Conservation (phyloP, 2,797 vertebrate species). For the Parambassis ranga region DNA sequence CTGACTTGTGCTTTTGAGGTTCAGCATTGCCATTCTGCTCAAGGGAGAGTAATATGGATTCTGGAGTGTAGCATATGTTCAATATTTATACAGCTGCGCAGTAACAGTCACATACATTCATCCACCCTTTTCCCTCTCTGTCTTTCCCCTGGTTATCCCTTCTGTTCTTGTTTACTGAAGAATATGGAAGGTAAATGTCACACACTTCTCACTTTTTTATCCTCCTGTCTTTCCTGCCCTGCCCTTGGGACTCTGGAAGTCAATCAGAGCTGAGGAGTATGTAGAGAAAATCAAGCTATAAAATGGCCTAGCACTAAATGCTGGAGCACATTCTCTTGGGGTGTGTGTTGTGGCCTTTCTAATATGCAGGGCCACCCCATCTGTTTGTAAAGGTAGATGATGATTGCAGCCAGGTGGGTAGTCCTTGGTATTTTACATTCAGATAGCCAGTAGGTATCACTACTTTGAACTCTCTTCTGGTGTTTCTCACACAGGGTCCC, state of each 20-base stretch:
- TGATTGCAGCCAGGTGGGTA: too few relatives aligned
- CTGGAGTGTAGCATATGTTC: conserved; percentile 10
- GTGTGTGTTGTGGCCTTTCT: too few relatives aligned
- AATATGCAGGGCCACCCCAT: too few relatives aligned
- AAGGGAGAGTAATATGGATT: too few relatives aligned
- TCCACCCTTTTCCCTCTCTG: conserved; percentile 20
- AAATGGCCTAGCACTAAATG: neutral
- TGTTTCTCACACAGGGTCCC: too few relatives aligned
- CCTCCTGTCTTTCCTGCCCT: neutral
- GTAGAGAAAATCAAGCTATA: neutral
- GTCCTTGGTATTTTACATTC: too few relatives aligned
- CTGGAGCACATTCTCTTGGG: neutral
- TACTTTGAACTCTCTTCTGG: too few relatives aligned
- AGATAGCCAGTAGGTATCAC: too few relatives aligned
- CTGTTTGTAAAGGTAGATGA: too few relatives aligned
- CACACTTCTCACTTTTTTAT: conserved; percentile 14
- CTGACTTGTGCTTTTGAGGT: too few relatives aligned
- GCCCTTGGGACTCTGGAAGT: neutral
- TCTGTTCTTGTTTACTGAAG: conserved; percentile 65
- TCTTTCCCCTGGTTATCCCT: conserved; percentile 19
- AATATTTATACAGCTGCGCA: conserved; percentile 42
- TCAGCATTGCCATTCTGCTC: too few relatives aligned
- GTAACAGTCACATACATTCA: conserved; percentile 35
- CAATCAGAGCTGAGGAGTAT: neutral
- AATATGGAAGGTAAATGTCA: conserved; percentile 76